Conservation (phyloP, 2,113 vertebrate genomes). For the Pseudorectes ferrugineus region DNA sequence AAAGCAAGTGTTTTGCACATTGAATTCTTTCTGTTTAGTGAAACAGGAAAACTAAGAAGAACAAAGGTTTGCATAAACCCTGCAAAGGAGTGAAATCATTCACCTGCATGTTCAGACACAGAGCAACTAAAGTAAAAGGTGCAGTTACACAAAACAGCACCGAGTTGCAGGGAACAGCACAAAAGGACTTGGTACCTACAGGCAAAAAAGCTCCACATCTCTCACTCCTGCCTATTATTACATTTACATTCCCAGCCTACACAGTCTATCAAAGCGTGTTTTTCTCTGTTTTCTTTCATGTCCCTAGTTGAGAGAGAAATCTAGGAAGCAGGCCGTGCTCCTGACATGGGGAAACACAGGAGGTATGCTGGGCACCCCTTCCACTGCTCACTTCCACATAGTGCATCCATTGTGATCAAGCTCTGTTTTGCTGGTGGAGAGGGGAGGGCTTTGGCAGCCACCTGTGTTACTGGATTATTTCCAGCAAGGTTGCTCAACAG, state of each 20-base stretch:
- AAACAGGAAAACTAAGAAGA: not conserved
- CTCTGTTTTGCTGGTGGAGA: not conserved
- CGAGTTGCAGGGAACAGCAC: not conserved
- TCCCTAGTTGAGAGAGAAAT: not conserved
- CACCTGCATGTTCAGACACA: conserved; percentile 8
- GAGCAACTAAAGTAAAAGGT: not conserved
- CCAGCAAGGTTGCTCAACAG: not conserved
- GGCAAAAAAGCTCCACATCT: not conserved
- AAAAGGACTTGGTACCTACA: not conserved
- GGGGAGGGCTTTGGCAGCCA: not conserved
- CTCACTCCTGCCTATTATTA: not conserved
- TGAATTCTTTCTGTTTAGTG: not conserved
- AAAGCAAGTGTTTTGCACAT: not conserved
- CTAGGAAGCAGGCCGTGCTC: rapidly evolving
- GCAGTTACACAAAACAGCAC: not conserved
- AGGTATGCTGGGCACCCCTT: not conserved
- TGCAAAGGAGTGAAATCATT: not conserved
- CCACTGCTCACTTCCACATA: not conserved
- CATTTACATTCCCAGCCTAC: not conserved
- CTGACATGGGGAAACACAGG: not conserved
- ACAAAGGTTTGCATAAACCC: not conserved
- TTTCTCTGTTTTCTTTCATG: not conserved
- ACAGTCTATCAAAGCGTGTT: not conserved
- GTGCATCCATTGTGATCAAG: not conserved
- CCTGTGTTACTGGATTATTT: not conserved